Evolutionary conservation across 2,888 invertebrate species (phyloP), one percentile per base, ranked within the genome.

Genomic region (Ectemnius lituratus): DNA sequence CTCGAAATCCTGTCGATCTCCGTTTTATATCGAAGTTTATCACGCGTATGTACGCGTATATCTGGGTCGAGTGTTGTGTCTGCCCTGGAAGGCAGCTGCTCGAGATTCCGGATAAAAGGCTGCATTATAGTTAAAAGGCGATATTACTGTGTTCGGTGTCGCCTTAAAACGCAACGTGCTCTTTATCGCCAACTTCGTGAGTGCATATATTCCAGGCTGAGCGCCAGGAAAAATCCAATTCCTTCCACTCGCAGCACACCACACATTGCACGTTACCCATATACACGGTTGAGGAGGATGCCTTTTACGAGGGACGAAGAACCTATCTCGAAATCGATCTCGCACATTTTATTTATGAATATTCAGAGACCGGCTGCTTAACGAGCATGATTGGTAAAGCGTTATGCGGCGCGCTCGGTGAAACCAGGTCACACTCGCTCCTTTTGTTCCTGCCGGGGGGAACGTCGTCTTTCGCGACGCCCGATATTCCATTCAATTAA

Each of bases 341-440:
- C 13, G 62, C 20, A 70, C 56, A 63, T 66, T 66, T 70, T 49
- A 47, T 69, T 57, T 73, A 70, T 76, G 62, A 78, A 78, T 78
- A 78, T 78, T 78, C 52, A 76, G 73, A 11, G 46, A 23, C 5
- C 20, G 37, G 14, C 49, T 58, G 28, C 27, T 63, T 68, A 56
- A 62, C 58, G n/a, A 49, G 70, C 49, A 60, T 61, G 71, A 75
- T 76, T 68, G 27, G 58, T 65, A 57, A 46, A 62, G 16, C 45
- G 20, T 60, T 45, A 28, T 61, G 11, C 47, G 14, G n/a, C 23
- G 23, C 52, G 45, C 18, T 14, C 23, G 20, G 23, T 23, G 18
- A 69, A 60, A 61, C 37, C 52, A 56, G 64, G 69, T 64, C 69
- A 64, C 45, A 13, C 64, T 52, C 4, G 27, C 6, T 69, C 60